Evolutionary conservation across 2,888 invertebrate species (phyloP).

Genomic region (Timema podura): DNA sequence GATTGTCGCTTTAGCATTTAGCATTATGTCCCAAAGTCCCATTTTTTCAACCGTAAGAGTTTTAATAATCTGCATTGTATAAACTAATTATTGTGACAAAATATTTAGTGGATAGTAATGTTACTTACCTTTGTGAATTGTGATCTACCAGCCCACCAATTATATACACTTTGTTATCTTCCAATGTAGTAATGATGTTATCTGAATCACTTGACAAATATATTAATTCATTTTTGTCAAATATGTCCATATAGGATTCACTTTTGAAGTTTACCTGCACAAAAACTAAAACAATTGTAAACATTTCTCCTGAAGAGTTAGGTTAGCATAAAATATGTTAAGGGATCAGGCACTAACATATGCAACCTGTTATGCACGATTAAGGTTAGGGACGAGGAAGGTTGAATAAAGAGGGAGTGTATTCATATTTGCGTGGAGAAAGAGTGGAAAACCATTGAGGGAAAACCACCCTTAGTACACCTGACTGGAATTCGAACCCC

Average conservation of each 20-base stretch:
- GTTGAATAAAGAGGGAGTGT: too few relatives aligned
- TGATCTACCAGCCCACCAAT: constrained; percentile 98
- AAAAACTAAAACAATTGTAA: background rate
- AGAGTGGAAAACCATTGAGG: too few relatives aligned
- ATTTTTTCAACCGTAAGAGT: too few relatives aligned
- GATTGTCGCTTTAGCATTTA: too few relatives aligned
- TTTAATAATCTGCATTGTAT: too few relatives aligned
- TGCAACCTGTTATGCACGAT: background rate
- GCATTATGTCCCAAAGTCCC: too few relatives aligned
- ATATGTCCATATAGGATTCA: constrained; percentile 63
- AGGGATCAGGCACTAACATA: background rate
- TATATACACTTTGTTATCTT: constrained; percentile 77
- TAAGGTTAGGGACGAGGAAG: too few relatives aligned
- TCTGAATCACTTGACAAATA: constrained; percentile 95
- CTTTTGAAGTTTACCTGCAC: constrained; percentile 65
- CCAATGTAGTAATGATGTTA: constrained; percentile 70
- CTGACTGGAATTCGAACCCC: too few relatives aligned
- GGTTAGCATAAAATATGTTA: background rate
- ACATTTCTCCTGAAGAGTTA: background rate
- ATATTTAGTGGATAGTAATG: background rate
- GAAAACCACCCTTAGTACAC: too few relatives aligned
- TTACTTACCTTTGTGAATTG: constrained; percentile 82
- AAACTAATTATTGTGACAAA: too few relatives aligned
- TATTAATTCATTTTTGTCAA: constrained; percentile 72
- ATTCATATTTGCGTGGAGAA: too few relatives aligned